phyloP scores from a whole-genome alignment of 2,113 vertebrate genomes.

The Oncorhynchus kisutch region DNA sequence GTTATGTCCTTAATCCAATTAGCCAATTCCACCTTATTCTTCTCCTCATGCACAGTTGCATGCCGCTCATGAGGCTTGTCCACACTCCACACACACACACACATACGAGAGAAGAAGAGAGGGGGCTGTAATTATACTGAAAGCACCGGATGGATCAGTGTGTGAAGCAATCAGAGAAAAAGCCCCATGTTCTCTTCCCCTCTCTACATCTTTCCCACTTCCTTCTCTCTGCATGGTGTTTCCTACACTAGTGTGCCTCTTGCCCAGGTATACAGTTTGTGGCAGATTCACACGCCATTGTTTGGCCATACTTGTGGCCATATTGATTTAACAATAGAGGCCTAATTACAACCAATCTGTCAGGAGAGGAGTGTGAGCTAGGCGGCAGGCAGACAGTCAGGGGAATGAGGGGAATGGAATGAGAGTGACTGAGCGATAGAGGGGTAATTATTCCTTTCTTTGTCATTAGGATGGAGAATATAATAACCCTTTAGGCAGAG shows the following conservation, averaged over 20 bases:
- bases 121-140: slow-evolving; percentile 33
- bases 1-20: not conserved
- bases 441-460: slow-evolving; percentile 64
- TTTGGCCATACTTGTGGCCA: slow-evolving; percentile 49
- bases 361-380: slow-evolving; percentile 53
- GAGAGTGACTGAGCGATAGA: slow-evolving; percentile 51
- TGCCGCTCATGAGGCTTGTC: too few relatives aligned
- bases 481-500: slow-evolving; percentile 56
- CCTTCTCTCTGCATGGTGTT: slow-evolving; percentile 28
- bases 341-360: slow-evolving; percentile 70
- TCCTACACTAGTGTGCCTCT: slow-evolving; percentile 32
- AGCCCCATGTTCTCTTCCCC: slow-evolving; percentile 43
- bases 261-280: not conserved
- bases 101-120: not conserved
- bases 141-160: slow-evolving; percentile 51
- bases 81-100: not conserved
- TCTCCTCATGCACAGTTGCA: not conserved
- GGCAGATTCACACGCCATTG: slow-evolving; percentile 49
- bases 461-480: slow-evolving; percentile 55
- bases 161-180: slow-evolving; percentile 37
- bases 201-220: slow-evolving; percentile 39
- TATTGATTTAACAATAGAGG: slow-evolving; percentile 65
- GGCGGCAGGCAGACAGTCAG: slow-evolving; percentile 29
- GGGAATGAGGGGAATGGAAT: slow-evolving; percentile 55
- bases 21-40: not conserved